phyloP scores from a whole-genome alignment of 1,140 invertebrate genomes.

The Bathynomus jamesi region DNA sequence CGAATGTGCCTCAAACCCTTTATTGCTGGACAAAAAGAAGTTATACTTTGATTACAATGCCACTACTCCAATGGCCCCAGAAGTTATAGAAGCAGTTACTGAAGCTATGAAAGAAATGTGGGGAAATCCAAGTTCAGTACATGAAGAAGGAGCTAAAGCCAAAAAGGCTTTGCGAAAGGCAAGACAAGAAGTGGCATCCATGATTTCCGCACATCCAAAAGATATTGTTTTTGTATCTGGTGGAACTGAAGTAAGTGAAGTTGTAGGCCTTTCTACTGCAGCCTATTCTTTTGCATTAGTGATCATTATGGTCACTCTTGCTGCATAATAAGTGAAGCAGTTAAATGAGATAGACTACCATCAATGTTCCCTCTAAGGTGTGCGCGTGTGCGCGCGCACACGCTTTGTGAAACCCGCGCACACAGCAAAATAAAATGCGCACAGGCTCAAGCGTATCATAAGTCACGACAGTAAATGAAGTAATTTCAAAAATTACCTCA shows the following conservation, averaged over 20 bases:
- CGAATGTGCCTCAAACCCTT: neutral
- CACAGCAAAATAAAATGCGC: too few species aligned
- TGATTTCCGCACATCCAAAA: constrained; percentile 45
- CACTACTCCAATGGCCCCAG: constrained; percentile 50
- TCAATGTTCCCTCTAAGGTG: too few species aligned
- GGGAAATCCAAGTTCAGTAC: constrained; percentile 53
- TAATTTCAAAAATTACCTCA: too few species aligned
- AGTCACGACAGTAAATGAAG: too few species aligned
- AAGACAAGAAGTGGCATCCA: constrained; percentile 45
- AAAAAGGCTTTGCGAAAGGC: constrained; percentile 45
- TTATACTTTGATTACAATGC: constrained; percentile 55
- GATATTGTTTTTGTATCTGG: constrained; percentile 57
- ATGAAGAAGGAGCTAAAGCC: constrained; percentile 43
- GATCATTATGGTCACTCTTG: too few species aligned
- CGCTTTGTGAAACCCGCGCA: too few species aligned
- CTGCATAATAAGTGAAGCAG: too few species aligned
- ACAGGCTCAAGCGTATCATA: too few species aligned
- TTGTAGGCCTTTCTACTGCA: too few species aligned
- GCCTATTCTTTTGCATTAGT: too few species aligned
- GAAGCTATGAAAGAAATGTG: constrained; percentile 44
- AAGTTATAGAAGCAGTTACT: constrained; percentile 46
- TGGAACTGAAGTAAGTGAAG: constrained; percentile 53
- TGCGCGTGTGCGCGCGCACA: too few species aligned
- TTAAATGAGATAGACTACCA: too few species aligned
- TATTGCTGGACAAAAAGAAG: constrained; percentile 4